Conservation (phyloP, 2,888 invertebrate genomes). For the Spodoptera picta region DNA sequence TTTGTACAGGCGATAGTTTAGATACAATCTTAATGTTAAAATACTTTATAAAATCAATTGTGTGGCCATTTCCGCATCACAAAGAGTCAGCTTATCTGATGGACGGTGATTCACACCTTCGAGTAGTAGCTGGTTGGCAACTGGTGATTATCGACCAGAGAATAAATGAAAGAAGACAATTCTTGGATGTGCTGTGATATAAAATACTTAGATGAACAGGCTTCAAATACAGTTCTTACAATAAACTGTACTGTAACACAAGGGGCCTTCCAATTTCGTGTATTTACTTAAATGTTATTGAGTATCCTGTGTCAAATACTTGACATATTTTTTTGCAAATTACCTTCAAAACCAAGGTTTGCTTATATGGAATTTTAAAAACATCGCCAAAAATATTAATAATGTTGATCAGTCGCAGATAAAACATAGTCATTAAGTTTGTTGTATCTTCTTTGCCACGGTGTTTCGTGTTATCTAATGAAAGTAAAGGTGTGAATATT, state of each 20-base stretch:
- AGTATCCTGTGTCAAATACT: too few species aligned
- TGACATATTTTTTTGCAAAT: too few species aligned
- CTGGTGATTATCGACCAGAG: constrained; percentile 10
- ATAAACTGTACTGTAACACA: too few species aligned
- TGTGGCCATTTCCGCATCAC: constrained; percentile 32
- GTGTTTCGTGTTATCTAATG: constrained; percentile 22
- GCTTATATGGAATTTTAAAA: too few species aligned
- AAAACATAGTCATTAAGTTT: background rate
- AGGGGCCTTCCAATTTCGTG: too few species aligned
- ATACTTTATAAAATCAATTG: constrained; percentile 52
- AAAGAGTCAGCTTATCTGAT: constrained; percentile 42
- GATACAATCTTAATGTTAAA: constrained; percentile 42
- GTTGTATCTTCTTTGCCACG: constrained; percentile 1
- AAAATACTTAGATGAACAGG: too few species aligned
- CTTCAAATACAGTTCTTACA: too few species aligned
- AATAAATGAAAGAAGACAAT: constrained; percentile 3
- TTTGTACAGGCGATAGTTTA: constrained; percentile 33
- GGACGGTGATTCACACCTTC: constrained; percentile 28
- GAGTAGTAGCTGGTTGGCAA: constrained; percentile 3
- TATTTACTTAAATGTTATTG: too few species aligned
- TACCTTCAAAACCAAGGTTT: too few species aligned
- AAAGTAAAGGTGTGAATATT: constrained; percentile 67
- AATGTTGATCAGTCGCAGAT: too few species aligned
- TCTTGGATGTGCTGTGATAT: too few species aligned
- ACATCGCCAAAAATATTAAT: too few species aligned